Evolutionary conservation across 2,888 invertebrate genomes (phyloP), one percentile per base, ranked within the genome.

Genomic region (Dynastes hyllus): DNA sequence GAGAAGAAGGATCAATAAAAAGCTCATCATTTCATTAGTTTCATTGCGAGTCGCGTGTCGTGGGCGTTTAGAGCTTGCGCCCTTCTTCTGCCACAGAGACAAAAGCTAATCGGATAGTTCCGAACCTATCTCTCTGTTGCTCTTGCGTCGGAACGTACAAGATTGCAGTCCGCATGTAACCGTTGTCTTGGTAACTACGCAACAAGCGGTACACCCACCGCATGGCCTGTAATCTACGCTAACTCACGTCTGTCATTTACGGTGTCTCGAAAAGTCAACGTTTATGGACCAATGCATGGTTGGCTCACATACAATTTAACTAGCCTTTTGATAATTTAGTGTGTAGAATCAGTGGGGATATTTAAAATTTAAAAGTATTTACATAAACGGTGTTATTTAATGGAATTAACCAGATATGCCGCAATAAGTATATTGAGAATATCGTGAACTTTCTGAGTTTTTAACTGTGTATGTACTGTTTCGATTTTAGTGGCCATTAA

Each of bases 51-150:
- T 86, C 87, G 87, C 87, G 87, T 87, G 87, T 87, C 86, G 87
- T 87, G 87, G 87, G 87, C 87, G 87, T 87, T 83, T 78, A 84
- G 83, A 86, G 87, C 86, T 85, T 87, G 87, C 87, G 87, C 87
- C 82, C 78, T 84, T 76, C 80, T 80, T 79, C 81, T 80, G 81
- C 78, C 80, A 78, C 80, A 79, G 80, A 80, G 79, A 81, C 83
- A 80, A 83, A 83, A 83, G 85, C 84, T 84, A 84, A 84, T 85
- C 84, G 83, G 82, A 81, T 79, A 81, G 81, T 81, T 78, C 79
- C 82, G 81, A 82, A 81, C 81, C 83, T 82, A 83, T 85, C 85
- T 85, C 84, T 82, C 81, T 82, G 82, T 81, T 80, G 82, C 79
- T 83, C 83, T 83, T 81, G 81, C 80, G 82, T 81, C 83, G 78